Evolutionary conservation across 2,888 invertebrate species (phyloP), one percentile per base, ranked within the genome.

Genomic region (Agrilus biguttatus): DNA sequence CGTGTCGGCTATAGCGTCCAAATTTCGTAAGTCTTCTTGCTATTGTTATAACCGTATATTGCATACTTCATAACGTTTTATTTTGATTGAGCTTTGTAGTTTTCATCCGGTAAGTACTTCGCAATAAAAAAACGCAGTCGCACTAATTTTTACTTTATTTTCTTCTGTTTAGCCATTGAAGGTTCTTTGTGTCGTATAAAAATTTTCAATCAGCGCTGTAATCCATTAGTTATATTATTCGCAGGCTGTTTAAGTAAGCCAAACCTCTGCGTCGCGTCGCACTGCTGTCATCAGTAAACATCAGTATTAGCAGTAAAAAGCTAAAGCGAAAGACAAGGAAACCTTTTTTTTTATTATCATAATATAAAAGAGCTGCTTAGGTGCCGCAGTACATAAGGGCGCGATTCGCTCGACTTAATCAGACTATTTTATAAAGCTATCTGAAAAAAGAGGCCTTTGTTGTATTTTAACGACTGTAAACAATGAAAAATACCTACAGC

Each of bases 191-290:
- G 59, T 62, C 61, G 59, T 60, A 58, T 60, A 58, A 61, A 64
- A 64, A 59, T 62, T 63, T 64, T 64, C 64, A 64, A 63, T 64
- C 63, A 63, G 60, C 54, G 62, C 62, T 63, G 64, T 62, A 63
- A 61, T 63, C 64, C 64, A 64, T 64, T 64, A 64, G 64, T 63
- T 64, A 62, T 63, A 64, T 63, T 63, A 63, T 62, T 58, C 59
- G 51, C 54, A 51, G 55, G 59, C 58, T 58, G 62, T 62, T 62
- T 54, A 57, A 59, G 58, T 60, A 63, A 62, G 62, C 62, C 62
- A 60, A 58, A 59, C 59, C 48, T 52, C 21, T 4, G 17, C 17
- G 6, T 4, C 17, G 17, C 17, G 6, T 4, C 2, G 23, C 23
- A 23, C 23, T 28, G 28, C 28, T 28, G 28, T 28, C 28, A 28